Conservation (phyloP, 2,888 invertebrate genomes). For the Dolomedes plantarius region DNA sequence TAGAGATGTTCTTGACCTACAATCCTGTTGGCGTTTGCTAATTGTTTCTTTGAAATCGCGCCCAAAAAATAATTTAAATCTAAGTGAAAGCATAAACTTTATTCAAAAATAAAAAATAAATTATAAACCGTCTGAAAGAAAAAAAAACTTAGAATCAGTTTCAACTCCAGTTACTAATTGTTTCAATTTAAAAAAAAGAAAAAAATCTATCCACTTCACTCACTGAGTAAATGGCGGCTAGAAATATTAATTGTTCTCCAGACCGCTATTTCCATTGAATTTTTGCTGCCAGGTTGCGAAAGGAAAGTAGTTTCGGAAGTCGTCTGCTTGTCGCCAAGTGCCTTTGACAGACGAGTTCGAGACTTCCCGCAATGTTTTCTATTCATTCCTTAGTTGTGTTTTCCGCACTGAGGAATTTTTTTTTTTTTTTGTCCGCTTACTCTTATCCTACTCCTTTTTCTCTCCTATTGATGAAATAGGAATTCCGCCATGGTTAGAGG, state of each 20-base stretch:
- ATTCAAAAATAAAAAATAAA: no score
- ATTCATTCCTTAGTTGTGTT: conserved; percentile 43
- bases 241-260: not conserved
- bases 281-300: conserved; percentile 34
- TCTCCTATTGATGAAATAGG: not conserved
- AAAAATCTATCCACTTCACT: not conserved
- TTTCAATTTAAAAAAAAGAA: no score
- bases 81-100: no score
- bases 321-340: conserved; percentile 63
- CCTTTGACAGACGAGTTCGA: conserved; percentile 51
- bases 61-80: no score
- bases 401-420: conserved; percentile 5
- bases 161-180: no score
- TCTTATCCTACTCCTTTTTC: not conserved
- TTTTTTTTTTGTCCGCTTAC: no score
- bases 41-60: no score
- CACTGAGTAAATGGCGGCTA: not conserved
- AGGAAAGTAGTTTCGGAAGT: conserved; percentile 55
- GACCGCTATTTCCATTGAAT: conserved; percentile 27
- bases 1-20: no score
- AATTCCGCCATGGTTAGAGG: not conserved
- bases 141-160: no score
- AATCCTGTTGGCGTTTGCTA: no score
- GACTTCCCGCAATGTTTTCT: conserved; percentile 58
- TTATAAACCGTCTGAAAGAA: no score